phyloP scores from a whole-genome alignment of 2,113 vertebrate species.

The Ondatra zibethicus region DNA sequence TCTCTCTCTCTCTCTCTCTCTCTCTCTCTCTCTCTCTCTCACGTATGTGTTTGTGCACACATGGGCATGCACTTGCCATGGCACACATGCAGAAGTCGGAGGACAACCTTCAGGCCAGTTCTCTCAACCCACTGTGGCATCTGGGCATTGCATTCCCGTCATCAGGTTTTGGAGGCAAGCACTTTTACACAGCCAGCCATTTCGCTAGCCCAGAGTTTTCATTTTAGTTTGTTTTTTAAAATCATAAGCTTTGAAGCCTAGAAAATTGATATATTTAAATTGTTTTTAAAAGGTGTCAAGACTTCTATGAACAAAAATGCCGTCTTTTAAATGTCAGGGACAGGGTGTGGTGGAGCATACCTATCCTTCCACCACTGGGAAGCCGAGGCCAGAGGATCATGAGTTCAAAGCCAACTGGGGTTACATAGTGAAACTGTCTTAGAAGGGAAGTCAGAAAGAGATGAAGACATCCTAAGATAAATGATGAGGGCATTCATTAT shows the following conservation, averaged over 20 bases:
- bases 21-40: not conserved
- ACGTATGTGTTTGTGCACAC: not conserved
- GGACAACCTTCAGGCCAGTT: not conserved
- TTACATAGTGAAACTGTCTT: not conserved
- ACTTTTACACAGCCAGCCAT: not conserved
- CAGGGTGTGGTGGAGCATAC: not conserved
- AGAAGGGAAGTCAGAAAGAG: not conserved
- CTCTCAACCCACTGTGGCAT: not conserved
- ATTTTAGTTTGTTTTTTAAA: not conserved
- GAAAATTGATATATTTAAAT: not conserved
- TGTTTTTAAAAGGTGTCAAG: not conserved
- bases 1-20: not conserved
- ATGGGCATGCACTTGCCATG: too few relatives aligned
- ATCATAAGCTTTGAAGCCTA: not conserved
- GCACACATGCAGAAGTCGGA: not conserved
- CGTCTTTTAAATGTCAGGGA: not conserved
- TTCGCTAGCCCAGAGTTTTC: not conserved
- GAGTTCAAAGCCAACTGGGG: not conserved
- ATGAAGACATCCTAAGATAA: not conserved
- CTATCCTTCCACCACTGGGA: not conserved
- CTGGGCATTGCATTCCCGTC: not conserved
- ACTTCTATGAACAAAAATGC: not conserved
- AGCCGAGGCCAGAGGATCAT: not conserved
- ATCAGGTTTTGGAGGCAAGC: not conserved
- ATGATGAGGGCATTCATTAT: not conserved